These are phyloP conservation scores for Telmatherina bonti DNA, from an alignment of 2,797 vertebrate genomes.

Conservation along the genomic window DNA sequence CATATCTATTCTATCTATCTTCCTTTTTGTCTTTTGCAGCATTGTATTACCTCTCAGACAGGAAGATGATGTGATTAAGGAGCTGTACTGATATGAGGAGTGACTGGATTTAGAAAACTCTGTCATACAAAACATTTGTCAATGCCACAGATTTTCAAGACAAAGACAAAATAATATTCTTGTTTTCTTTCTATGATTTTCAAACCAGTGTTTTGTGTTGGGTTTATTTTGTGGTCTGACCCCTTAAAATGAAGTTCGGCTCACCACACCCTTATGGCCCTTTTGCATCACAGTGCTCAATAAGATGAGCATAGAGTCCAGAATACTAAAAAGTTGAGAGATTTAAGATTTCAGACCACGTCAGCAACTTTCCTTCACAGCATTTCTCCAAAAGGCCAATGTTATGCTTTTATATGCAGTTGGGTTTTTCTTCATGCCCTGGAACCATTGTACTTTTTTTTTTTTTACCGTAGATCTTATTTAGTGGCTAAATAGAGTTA, in stretches of 20 bases:
- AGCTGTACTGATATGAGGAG: conserved; percentile 49
- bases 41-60: conserved; percentile 44
- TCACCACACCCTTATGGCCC: not conserved
- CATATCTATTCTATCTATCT: conserved; percentile 29
- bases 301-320: conserved; percentile 6
- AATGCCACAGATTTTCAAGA: conserved; percentile 22
- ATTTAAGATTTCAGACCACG: not conserved
- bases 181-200: conserved; percentile 19
- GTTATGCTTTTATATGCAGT: not conserved
- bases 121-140: conserved; percentile 10
- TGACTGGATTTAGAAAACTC: conserved; percentile 44
- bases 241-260: conserved; percentile 9
- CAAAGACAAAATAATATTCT: conserved; percentile 1
- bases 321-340: conserved; percentile 17
- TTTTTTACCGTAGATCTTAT: not conserved
- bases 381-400: not conserved
- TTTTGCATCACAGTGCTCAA: not conserved
- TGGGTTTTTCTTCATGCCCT: not conserved
- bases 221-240: conserved; percentile 7
- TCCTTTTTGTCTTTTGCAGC: conserved; percentile 28
- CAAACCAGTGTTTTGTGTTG: conserved; percentile 22
- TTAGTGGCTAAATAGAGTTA: too few relatives aligned
- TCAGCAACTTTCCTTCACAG: not conserved
- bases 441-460: not conserved
- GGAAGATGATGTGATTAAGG: conserved; percentile 37